Evolutionary conservation across 2,113 vertebrate species (phyloP).

Genomic region (Pteropus alecto): DNA sequence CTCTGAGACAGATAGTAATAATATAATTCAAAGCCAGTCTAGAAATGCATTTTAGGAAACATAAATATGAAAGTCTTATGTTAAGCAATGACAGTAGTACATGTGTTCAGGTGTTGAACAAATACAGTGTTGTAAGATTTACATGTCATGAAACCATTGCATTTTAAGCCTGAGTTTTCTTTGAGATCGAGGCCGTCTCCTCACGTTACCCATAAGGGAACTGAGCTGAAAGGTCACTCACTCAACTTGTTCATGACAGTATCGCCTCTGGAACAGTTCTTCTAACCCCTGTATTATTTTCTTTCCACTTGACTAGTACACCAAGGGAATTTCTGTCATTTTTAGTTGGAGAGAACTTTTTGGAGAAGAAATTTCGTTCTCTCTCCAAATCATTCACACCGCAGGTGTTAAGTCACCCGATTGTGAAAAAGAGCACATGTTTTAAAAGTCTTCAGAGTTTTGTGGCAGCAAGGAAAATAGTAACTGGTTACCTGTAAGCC

Average conservation of each 20-base stretch:
- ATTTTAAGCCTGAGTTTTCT: not conserved
- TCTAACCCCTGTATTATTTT: not conserved
- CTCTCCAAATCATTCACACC: not conserved
- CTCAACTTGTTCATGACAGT: not conserved
- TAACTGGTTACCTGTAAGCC: not conserved
- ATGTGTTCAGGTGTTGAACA: not conserved
- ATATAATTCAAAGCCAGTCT: not conserved
- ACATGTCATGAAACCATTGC: not conserved
- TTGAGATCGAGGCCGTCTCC: not conserved
- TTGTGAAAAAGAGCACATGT: not conserved
- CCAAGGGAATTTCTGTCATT: not conserved
- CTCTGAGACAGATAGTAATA: not conserved
- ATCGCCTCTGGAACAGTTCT: not conserved
- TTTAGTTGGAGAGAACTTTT: not conserved
- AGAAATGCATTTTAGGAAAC: not conserved
- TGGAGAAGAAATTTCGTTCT: slow-evolving; percentile 1
- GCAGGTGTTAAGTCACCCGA: not conserved
- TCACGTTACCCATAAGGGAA: not conserved
- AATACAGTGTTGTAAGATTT: not conserved
- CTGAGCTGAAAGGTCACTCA: not conserved
- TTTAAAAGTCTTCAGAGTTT: not conserved
- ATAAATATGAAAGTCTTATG: not conserved
- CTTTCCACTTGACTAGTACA: not conserved
- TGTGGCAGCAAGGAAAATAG: not conserved
- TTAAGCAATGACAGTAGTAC: not conserved